Conservation (phyloP, 2,797 vertebrate species). For the Mareca strepera region DNA sequence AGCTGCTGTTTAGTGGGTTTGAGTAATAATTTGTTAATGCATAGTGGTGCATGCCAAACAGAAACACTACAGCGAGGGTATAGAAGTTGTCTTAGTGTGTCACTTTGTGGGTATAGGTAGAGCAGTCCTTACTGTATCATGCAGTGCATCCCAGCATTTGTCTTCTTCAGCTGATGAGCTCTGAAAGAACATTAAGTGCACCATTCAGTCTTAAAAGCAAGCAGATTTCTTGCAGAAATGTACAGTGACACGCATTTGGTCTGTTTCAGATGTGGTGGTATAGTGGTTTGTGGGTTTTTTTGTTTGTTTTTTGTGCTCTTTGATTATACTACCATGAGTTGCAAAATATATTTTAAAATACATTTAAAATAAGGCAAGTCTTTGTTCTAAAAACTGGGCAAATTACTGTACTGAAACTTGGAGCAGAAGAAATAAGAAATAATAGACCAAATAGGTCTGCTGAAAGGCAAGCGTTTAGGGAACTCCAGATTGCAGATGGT, state of each 20-base stretch:
- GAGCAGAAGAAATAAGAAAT: not conserved
- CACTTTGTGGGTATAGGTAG: not conserved
- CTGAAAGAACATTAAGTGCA: not conserved
- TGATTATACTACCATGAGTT: not conserved
- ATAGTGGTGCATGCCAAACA: fast-evolving
- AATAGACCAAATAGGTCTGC: not conserved
- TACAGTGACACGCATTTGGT: not conserved
- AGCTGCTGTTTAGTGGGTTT: fast-evolving
- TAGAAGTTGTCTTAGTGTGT: not conserved
- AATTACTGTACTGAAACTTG: not conserved
- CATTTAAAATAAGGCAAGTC: not conserved
- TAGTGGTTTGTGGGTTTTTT: no score
- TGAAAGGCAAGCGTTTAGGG: not conserved
- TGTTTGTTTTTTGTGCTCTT: not conserved
- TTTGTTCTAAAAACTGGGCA: not conserved
- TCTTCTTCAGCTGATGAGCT: not conserved
- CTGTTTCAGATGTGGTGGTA: no score
- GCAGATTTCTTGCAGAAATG: not conserved
- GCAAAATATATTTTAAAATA: not conserved
- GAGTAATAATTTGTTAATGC: not conserved
- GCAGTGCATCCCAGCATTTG: fast-evolving
- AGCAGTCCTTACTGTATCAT: not conserved
- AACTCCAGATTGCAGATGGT: not conserved
- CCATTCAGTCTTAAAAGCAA: not conserved
- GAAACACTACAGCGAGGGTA: not conserved